phyloP scores from a whole-genome alignment of 2,797 vertebrate genomes.

The Rhinoraja longicauda region DNA sequence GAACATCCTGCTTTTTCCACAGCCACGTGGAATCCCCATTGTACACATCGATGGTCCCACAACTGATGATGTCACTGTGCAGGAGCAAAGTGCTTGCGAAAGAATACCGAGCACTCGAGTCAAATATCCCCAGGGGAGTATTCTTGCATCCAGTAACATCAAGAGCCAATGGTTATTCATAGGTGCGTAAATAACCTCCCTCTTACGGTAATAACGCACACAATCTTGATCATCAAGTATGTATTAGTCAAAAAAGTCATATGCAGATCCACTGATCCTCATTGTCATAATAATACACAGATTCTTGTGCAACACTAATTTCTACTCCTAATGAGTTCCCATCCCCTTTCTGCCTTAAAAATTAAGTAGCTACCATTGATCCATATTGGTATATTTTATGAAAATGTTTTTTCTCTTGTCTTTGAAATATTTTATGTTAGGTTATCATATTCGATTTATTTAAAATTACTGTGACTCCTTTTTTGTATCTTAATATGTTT shows the following conservation, averaged over 20 bases:
- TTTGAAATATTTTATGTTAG: background rate
- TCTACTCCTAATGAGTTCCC: background rate
- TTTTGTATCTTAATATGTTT: background rate
- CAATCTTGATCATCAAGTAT: background rate
- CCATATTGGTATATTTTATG: background rate
- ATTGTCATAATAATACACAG: background rate
- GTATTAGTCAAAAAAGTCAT: background rate
- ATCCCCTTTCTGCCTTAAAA: background rate
- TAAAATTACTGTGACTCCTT: background rate
- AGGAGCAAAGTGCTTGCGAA: constrained; percentile 73
- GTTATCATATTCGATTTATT: background rate
- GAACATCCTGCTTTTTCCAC: constrained; percentile 33
- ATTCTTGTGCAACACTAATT: background rate
- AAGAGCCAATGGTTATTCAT: constrained; percentile 92
- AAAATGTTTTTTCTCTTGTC: no score
- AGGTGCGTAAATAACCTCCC: constrained; percentile 57
- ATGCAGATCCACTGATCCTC: background rate
- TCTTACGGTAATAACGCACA: background rate
- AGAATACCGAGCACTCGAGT: constrained; percentile 81
- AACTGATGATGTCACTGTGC: constrained; percentile 78
- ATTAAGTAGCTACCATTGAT: background rate
- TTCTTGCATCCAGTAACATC: constrained; percentile 50
- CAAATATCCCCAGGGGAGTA: constrained; percentile 79
- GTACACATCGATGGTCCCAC: constrained; percentile 75
- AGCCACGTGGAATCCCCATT: constrained; percentile 85